Percentiles rank a stretch among this genome's conserved stretches.
Conservation (phyloP, 2,797 vertebrate species). For the Chromobotia macracanthus region DNA sequence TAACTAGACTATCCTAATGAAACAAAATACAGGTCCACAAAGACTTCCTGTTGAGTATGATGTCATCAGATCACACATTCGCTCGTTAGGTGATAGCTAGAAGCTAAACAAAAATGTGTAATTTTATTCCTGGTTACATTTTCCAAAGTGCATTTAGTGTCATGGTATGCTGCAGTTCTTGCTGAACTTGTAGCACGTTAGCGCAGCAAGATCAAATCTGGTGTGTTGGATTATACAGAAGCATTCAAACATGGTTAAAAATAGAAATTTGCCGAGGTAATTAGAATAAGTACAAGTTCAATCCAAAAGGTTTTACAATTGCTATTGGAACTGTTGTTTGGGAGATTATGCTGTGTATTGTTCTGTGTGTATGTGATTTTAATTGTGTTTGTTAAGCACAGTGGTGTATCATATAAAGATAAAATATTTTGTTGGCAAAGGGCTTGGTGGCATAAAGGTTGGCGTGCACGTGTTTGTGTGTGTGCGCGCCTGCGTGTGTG, state of each 20-base stretch:
- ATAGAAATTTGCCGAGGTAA: background rate
- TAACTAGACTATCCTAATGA: background rate
- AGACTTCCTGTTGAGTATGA: background rate
- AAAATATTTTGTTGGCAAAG: too few species aligned
- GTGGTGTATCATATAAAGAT: too few species aligned
- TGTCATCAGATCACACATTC: background rate
- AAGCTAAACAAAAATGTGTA: background rate
- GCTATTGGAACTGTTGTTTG: too few species aligned
- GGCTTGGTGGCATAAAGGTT: too few species aligned
- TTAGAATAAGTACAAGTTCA: too few species aligned
- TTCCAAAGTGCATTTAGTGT: background rate
- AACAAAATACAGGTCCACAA: background rate
- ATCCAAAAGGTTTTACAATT: too few species aligned
- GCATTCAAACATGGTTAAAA: background rate
- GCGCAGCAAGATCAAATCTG: background rate
- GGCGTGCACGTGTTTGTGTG: too few species aligned
- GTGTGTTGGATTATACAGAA: background rate
- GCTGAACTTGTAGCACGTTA: background rate
- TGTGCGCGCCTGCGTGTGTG: too few species aligned
- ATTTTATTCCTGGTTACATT: background rate
- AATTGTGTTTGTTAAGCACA: too few species aligned
- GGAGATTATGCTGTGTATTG: too few species aligned
- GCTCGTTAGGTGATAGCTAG: background rate
- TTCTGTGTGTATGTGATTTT: too few species aligned
- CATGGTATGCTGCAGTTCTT: background rate